Percentiles rank a stretch among this genome's conserved stretches.
These are phyloP conservation scores for Arbacia lixula DNA, from an alignment of 53 echinoderm and acorn worm genomes.

Conservation along the genomic window DNA sequence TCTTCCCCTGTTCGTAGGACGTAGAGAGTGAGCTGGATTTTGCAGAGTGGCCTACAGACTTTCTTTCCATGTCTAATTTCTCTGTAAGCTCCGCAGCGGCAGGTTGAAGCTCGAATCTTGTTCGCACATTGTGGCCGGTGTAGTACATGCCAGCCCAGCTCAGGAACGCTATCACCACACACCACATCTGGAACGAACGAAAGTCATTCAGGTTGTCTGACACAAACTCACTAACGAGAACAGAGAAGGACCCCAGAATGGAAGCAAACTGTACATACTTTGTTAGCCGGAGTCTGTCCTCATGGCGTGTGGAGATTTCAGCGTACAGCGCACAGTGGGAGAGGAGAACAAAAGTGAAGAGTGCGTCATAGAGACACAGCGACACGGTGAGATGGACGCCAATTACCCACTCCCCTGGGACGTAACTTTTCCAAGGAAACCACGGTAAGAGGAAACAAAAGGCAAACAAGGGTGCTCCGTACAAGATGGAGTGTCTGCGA, in stretches of 20 bases:
- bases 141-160: slow-evolving; percentile 91
- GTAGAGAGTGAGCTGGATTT: background rate
- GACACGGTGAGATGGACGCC: slow-evolving; percentile 83
- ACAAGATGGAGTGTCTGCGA: slow-evolving; percentile 80
- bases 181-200: slow-evolving; percentile 80
- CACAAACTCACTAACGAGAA: slow-evolving; percentile 74
- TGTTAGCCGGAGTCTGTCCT: slow-evolving; percentile 82
- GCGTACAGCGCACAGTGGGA: slow-evolving; percentile 88
- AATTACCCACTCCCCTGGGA: slow-evolving; percentile 67
- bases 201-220: slow-evolving; percentile 84
- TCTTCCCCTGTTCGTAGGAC: slow-evolving; percentile 68
- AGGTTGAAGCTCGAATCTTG: slow-evolving; percentile 42
- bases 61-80: slow-evolving; percentile 5
- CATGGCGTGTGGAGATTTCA: slow-evolving; percentile 83
- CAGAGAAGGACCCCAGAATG: slow-evolving; percentile 71
- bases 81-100: background rate
- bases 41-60: slow-evolving; percentile 24
- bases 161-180: slow-evolving; percentile 78
- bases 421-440: slow-evolving; percentile 94
- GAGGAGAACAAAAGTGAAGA: slow-evolving; percentile 85
- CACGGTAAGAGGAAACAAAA: slow-evolving; percentile 90
- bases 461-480: slow-evolving; percentile 90
- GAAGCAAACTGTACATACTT: slow-evolving; percentile 79
- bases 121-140: slow-evolving; percentile 76
- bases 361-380: slow-evolving; percentile 83